Evolutionary conservation across 2,888 invertebrate genomes (phyloP).

Genomic region (Lydus trimaculatus): DNA sequence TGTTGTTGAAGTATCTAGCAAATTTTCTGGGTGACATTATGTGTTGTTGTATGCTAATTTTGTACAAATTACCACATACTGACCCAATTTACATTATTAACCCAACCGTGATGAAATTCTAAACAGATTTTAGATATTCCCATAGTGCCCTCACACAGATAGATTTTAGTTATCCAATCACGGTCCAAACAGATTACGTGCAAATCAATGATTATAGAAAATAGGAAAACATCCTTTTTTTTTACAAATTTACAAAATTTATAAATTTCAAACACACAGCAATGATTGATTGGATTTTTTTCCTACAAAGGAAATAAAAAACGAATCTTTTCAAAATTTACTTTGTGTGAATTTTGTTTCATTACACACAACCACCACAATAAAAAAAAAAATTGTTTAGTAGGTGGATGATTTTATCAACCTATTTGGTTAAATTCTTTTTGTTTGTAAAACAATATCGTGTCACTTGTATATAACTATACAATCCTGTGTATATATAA

Average conservation of each 20-base stretch:
- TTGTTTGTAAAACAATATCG: background rate
- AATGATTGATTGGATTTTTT: background rate
- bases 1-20: background rate
- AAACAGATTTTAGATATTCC: slow-evolving; percentile 32
- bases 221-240: background rate
- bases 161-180: background rate
- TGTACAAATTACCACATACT: slow-evolving; percentile 46
- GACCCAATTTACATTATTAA: slow-evolving; percentile 36
- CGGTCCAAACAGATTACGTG: background rate
- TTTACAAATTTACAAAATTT: background rate
- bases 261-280: background rate
- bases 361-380: background rate
- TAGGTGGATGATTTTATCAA: slow-evolving; percentile 1
- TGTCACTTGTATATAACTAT: too few relatives aligned
- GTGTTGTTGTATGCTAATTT: slow-evolving; percentile 36
- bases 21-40: background rate
- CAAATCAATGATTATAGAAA: background rate
- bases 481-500: too few relatives aligned
- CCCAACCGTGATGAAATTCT: slow-evolving; percentile 36
- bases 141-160: slow-evolving; percentile 4
- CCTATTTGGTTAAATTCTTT: background rate
- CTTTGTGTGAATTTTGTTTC: background rate
- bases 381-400: background rate
- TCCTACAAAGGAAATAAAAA: background rate
- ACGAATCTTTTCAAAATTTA: background rate